Conservation (phyloP, 2,888 invertebrate genomes). For the Pecten maximus region DNA sequence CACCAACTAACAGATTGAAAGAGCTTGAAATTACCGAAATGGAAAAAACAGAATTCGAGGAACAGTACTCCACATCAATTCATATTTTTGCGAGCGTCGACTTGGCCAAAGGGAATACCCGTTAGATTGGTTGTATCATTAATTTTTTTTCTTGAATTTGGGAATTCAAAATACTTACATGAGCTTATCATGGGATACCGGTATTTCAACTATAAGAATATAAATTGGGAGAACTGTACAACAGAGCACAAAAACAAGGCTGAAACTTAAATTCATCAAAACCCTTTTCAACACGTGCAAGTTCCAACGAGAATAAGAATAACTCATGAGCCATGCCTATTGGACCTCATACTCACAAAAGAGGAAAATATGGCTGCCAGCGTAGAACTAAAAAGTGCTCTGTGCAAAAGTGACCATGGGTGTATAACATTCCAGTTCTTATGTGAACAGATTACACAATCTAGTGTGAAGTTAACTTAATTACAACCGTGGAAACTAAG, state of each 20-base stretch:
- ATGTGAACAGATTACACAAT: background rate
- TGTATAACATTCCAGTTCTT: background rate
- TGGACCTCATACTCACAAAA: background rate
- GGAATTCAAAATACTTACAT: background rate
- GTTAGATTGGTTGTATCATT: background rate
- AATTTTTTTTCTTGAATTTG: background rate
- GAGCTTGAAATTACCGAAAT: background rate
- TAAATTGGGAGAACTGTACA: background rate
- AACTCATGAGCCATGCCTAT: background rate
- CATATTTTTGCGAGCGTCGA: background rate
- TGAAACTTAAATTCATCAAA: background rate
- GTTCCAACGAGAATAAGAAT: background rate
- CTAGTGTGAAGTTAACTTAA: background rate
- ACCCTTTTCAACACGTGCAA: background rate
- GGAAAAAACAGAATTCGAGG: background rate
- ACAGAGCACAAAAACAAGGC: background rate
- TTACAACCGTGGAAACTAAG: background rate
- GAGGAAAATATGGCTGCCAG: background rate
- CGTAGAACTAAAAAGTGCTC: background rate
- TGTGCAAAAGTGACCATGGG: background rate
- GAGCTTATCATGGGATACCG: background rate
- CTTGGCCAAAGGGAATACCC: background rate
- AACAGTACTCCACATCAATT: background rate
- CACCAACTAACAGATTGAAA: background rate
- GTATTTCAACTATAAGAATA: constrained; percentile 1